Base-by-base conservation (phyloP, 2,797 vertebrate species). In the Falco concolor region DNA sequence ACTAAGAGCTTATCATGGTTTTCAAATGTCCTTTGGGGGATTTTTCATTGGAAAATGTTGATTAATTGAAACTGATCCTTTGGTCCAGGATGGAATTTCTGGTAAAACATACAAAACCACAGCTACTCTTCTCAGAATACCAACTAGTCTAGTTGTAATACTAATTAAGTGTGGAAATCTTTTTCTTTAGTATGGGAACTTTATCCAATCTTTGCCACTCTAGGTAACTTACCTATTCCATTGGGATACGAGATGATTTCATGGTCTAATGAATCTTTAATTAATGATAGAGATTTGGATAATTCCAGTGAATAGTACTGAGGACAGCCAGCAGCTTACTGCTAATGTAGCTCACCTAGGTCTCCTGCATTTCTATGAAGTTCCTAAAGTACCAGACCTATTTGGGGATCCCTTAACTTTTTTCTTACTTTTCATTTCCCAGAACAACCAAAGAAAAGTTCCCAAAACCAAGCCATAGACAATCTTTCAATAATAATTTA, bases 61-160 rank as follows among this genome's bases (percentile, higher is more conserved):
- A 97, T 97, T 96, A 96, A 96, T 95, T 97, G 95, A 96, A 96
- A 96, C 70, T 6, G 14, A 96, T 84, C 81, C 64, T 95, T 87
- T 57, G 50, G 94, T 84, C 63, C 92, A 85, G 60, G 82, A 87
- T 77, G 73, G 64, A 94, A 85, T 94, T 95, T 96, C 89, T 85
- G 34, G 92, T 96, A 89, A 96, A 96, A 95, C 30, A 61, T 74
- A 83, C 40, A 77, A 93, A 92, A 95, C 91, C 72, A 85, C 36
- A 87, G 68, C 50, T 75, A 68, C 68, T 75, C 28, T 70, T 91
- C 78, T 91, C 82, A 68, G 95, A 96, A 94, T 83, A 93, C 68
- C 87, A 94, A 96, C 89, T 87, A 95, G 84, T 87, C 57, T 83
- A 73, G 82, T 78, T 83, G 75, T 89, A 95, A 95, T 72, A 89